Base-by-base conservation (phyloP, 2,113 vertebrate species). In the Nymphicus hollandicus region DNA sequence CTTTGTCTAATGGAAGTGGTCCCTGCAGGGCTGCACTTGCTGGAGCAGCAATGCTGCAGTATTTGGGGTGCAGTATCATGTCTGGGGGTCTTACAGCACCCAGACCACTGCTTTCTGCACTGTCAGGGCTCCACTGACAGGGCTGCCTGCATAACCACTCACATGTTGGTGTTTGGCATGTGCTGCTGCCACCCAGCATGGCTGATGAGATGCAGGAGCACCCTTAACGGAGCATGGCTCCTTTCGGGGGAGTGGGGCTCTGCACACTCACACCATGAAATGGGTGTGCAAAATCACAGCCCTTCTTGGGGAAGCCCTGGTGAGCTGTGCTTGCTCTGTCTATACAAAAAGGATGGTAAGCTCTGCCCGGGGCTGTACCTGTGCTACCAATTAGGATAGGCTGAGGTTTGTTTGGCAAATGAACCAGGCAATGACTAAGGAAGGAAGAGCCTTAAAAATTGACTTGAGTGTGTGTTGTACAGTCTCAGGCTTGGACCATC, bases 21-120 rank as follows among this genome's bases (percentile, higher is more conserved):
- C 43, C n/a, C 55, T 41, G 35, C 1, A 1, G 41, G 41, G 60
- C 56, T 70, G 41, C 22, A 37, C 37, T 11, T 22, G 50, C 84
- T 49, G 53, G n/a, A 28, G 53, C 41, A 81, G 61, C 47, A 24
- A 18, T 16, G 31, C 41, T 68, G 53, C 31, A 7, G 2, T 52
- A 15, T 43, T 2, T 0, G 29, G 11, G 20, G 4, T 14, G 61
- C 7, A 0, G 8, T 60, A 5, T n/a, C 1, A 0, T 11, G 25
- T 28, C 44, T 66, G 29, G 29, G 41, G 37, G 39, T 33, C 41
- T 77, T 44, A 17, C 6, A 28, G 8, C n/a, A 16, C 29, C 35
- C 47, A 25, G 29, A 6, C 44, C 17, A 19, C 47, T 61, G 43
- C 41, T 3, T 44, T 64, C 43, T 29, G 84, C 24, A 7, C 49